Evolutionary conservation across 37 sponge, comb jelly and placozoan genomes (phyloP).

Genomic region (Oscarella lobularis): DNA sequence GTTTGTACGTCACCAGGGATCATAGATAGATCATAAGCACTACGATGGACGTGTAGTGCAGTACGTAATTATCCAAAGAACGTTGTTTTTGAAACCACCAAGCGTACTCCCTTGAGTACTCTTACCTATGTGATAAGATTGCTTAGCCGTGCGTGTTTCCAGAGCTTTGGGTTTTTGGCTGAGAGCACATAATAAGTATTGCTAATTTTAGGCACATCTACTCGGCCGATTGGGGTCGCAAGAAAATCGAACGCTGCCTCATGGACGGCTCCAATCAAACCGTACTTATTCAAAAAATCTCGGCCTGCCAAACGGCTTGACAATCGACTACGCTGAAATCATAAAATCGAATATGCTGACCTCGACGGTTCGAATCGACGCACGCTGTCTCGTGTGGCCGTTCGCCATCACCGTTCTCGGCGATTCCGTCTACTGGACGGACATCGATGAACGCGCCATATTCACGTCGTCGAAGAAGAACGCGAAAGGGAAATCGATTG

Average conservation of each 20-base stretch:
- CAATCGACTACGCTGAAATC: not conserved
- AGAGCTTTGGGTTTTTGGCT: too few relatives aligned
- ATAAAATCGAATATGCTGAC: not conserved
- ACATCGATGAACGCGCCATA: not conserved
- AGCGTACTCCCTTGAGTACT: too few relatives aligned
- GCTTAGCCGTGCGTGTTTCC: too few relatives aligned
- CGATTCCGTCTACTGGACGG: not conserved
- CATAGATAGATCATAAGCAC: too few relatives aligned
- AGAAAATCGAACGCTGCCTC: not conserved
- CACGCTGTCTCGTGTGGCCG: not conserved
- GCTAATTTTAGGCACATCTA: too few relatives aligned
- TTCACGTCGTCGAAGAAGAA: not conserved
- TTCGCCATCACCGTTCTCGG: not conserved
- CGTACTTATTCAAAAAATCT: not conserved
- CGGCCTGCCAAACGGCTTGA: not conserved
- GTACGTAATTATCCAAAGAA: too few relatives aligned
- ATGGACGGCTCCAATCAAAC: not conserved
- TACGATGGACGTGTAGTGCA: too few relatives aligned
- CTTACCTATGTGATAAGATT: too few relatives aligned
- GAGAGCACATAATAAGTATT: too few relatives aligned
- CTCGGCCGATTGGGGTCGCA: not conserved
- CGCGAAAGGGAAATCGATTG: not conserved
- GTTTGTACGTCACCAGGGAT: too few relatives aligned
- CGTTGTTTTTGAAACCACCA: too few relatives aligned
- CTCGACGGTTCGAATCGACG: not conserved